These are phyloP conservation scores for Seriola rivoliana DNA, from an alignment of 2,113 vertebrate species.

Conservation along the genomic window DNA sequence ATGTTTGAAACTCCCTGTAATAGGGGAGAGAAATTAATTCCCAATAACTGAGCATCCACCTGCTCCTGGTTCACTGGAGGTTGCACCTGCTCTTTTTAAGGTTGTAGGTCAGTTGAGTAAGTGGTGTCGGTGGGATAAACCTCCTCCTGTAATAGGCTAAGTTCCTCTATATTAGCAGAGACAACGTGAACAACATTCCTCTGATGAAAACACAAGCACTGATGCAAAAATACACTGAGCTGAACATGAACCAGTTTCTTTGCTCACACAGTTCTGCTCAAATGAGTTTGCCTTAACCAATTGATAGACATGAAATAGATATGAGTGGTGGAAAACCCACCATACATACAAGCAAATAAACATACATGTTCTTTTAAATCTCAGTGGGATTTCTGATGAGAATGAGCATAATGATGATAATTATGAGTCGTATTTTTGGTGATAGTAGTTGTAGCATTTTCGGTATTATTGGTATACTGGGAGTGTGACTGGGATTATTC, in stretches of 20 bases:
- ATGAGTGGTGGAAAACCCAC: too few relatives aligned
- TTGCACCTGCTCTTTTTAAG: neutral
- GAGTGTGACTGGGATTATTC: neutral
- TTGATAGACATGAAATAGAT: neutral
- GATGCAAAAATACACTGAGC: neutral
- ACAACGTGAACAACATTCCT: neutral
- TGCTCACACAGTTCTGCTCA: neutral
- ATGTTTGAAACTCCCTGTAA: neutral
- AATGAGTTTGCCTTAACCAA: neutral
- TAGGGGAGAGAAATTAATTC: too few relatives aligned
- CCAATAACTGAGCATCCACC: neutral
- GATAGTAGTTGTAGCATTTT: too few relatives aligned
- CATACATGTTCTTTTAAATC: too few relatives aligned
- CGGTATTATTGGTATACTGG: neutral
- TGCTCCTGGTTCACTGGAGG: neutral
- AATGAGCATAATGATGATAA: neutral
- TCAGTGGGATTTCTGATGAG: neutral
- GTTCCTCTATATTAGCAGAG: conserved; percentile 10
- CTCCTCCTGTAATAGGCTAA: conserved; percentile 22
- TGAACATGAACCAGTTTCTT: neutral
- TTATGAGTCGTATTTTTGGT: too few relatives aligned
- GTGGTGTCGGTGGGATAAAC: conserved; percentile 17
- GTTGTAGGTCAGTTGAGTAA: conserved; percentile 34
- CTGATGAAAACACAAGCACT: neutral
- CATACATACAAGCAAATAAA: too few relatives aligned